Percentiles rank a stretch among this genome's conserved stretches.
These are phyloP conservation scores for Monoplex corrugatus DNA, from an alignment of 2,888 invertebrate species.

Conservation along the genomic window DNA sequence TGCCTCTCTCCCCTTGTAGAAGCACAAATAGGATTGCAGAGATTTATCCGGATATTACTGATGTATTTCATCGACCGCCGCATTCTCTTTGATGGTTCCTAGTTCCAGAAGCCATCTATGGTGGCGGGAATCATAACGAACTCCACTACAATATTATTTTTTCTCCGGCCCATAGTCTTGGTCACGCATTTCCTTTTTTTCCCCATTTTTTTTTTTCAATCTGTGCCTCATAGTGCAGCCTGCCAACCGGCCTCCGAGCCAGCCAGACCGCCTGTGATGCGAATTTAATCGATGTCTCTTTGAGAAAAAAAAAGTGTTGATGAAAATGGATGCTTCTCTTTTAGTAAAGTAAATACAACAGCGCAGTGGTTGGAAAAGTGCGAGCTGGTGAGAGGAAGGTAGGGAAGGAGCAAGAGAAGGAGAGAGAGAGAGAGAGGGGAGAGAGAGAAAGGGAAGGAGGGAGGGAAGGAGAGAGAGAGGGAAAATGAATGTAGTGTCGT, in stretches of 20 bases:
- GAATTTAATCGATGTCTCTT: slow-evolving; percentile 27
- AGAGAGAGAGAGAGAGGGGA: no score
- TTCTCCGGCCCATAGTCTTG: background rate
- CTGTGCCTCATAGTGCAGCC: background rate
- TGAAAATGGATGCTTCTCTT: background rate
- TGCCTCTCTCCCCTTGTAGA: no score
- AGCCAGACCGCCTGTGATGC: background rate
- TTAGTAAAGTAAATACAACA: no score
- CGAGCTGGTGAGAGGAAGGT: no score
- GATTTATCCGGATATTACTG: background rate
- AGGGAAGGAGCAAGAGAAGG: no score
- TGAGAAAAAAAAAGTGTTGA: background rate
- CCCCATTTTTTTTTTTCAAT: background rate
- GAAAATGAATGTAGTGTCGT: no score
- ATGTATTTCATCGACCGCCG: background rate
- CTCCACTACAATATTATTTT: background rate
- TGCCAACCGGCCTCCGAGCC: background rate
- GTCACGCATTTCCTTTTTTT: no score
- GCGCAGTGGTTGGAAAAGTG: no score
- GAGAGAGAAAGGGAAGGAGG: no score
- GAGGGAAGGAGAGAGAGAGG: no score
- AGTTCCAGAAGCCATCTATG: background rate
- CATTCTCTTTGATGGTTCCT: background rate
- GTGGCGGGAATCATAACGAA: slow-evolving; percentile 1
- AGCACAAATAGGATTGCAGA: slow-evolving; percentile 2